These are phyloP conservation scores for Mormyrops attenuatus DNA, from an alignment of 2,797 vertebrate genomes.

Conservation along the genomic window DNA sequence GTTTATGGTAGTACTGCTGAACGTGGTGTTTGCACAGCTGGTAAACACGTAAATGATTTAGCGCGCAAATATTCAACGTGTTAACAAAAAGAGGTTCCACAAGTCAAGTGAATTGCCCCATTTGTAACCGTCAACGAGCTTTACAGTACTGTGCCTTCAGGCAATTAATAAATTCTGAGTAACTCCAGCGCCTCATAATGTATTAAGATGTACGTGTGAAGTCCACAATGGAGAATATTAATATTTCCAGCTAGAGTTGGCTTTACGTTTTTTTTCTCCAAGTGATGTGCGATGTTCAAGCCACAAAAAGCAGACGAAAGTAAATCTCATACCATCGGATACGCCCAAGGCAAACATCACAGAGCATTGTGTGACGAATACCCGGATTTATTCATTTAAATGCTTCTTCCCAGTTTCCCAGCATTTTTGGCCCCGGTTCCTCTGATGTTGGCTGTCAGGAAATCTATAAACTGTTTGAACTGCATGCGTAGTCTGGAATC, in stretches of 20 bases:
- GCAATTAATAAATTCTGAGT: slow-evolving; percentile 3
- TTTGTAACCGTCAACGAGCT: neutral
- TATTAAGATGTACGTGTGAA: neutral
- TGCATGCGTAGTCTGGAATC: neutral
- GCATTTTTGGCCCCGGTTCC: neutral
- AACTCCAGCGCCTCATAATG: neutral
- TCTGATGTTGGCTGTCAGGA: neutral
- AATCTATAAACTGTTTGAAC: slow-evolving; percentile 5
- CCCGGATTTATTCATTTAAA: neutral
- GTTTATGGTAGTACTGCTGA: neutral
- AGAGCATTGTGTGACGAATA: neutral
- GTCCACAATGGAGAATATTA: neutral
- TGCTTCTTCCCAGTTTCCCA: neutral
- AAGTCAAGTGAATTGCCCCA: neutral
- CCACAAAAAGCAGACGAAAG: neutral
- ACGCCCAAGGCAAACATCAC: neutral
- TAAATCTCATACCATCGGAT: neutral
- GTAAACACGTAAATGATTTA: neutral
- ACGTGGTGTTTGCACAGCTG: slow-evolving; percentile 9
- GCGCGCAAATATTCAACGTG: neutral
- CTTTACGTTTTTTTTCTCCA: neutral
- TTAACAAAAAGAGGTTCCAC: neutral
- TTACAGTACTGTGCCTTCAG: neutral
- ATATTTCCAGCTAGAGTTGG: neutral
- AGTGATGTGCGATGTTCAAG: neutral